A percentile compares a stretch with the other conserved stretches of the same genome.
These are phyloP conservation scores for Sebastes iracundus DNA, from an alignment of 2,797 vertebrate species.

Conservation along the genomic window DNA sequence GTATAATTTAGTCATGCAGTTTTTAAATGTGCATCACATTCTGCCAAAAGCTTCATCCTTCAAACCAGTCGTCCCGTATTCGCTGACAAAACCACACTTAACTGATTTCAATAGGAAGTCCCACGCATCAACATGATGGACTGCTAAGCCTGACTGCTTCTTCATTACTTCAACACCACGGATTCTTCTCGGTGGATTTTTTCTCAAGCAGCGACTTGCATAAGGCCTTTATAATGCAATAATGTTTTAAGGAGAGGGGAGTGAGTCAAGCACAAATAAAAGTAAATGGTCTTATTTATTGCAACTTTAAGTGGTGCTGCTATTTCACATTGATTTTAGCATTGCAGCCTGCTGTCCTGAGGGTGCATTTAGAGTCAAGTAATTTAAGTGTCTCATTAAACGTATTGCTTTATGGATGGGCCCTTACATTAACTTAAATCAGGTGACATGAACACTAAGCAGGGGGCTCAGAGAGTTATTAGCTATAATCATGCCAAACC, in stretches of 20 bases:
- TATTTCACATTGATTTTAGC: constrained; percentile 34
- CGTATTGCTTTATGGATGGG: constrained; percentile 40
- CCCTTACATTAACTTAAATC: constrained; percentile 43
- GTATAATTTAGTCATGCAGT: constrained; percentile 36
- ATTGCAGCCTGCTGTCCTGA: constrained; percentile 29
- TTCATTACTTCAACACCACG: constrained; percentile 17
- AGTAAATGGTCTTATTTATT: constrained; percentile 51
- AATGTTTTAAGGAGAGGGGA: constrained; percentile 26
- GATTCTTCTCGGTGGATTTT: constrained; percentile 9
- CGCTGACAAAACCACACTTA: constrained; percentile 36
- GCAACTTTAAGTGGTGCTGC: constrained; percentile 16
- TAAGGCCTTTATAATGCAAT: constrained; percentile 25
- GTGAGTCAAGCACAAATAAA: constrained; percentile 45
- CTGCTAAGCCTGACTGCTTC: neutral
- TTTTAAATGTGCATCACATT: constrained; percentile 13
- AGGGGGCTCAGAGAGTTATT: constrained; percentile 49
- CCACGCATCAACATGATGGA: neutral
- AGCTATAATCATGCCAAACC: constrained; percentile 49
- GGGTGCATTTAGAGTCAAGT: constrained; percentile 45
- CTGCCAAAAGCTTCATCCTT: constrained; percentile 36
- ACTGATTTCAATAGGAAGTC: constrained; percentile 30
- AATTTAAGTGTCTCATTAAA: constrained; percentile 57
- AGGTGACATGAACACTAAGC: constrained; percentile 51
- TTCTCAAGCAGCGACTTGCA: constrained; percentile 14
- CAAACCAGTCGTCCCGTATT: constrained; percentile 13